Evolutionary conservation across 2,888 invertebrate genomes (phyloP).

Genomic region (Mesodorylaimus sp.): DNA sequence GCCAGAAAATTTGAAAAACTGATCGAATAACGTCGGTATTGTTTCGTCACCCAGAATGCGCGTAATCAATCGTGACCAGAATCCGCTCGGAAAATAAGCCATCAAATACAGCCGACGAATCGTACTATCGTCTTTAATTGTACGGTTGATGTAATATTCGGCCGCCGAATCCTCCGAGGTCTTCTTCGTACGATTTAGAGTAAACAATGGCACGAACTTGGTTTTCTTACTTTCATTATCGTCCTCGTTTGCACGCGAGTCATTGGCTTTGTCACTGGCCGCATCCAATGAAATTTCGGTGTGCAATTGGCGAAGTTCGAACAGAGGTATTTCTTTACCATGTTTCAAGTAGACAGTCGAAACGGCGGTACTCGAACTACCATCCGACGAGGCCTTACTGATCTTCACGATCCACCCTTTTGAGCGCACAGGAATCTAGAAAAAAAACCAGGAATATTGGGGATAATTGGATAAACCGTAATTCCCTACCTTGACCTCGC

Average conservation of each 20-base stretch:
- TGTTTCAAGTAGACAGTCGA: no score
- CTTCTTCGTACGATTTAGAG: constrained; percentile 6
- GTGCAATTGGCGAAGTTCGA: no score
- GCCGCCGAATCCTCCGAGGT: constrained; percentile 3
- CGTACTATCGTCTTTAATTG: neutral
- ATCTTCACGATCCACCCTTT: neutral
- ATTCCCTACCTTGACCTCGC: constrained; percentile 29
- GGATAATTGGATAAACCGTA: neutral
- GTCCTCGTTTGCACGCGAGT: neutral
- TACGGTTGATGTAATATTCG: constrained; percentile 6
- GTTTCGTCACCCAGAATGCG: constrained; percentile 73
- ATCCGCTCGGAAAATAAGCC: constrained; percentile 93
- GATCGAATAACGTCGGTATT: constrained; percentile 14
- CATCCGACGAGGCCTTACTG: neutral
- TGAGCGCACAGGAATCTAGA: constrained; percentile 6
- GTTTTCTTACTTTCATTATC: no score
- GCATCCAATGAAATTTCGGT: no score
- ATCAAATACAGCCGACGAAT: constrained; percentile 40
- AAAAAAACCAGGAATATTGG: neutral
- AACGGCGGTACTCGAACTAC: no score
- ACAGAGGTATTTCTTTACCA: no score
- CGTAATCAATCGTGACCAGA: constrained; percentile 85
- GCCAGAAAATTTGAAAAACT: constrained; percentile 8
- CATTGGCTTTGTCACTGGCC: neutral
- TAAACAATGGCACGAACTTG: constrained; percentile 6